Evolutionary conservation across 2,797 vertebrate genomes (phyloP), one percentile per base, ranked within the genome.

Genomic region (Rhabdomys pumilio): DNA sequence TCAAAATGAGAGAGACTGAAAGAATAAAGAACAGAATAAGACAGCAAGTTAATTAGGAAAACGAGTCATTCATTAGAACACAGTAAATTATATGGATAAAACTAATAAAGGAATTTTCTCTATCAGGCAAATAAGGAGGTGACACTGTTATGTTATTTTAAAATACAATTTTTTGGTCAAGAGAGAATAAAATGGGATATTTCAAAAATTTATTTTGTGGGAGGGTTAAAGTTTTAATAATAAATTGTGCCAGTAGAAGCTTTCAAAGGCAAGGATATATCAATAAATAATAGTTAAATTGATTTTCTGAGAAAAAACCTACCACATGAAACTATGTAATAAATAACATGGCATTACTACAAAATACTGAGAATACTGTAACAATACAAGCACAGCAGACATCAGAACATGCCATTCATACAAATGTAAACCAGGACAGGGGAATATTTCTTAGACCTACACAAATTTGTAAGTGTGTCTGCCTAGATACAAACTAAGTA

Each of bases 391-490:
- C 98, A 99, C 99, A 99, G 99, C 99, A 99, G 98, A 98, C 97
- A 98, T 98, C 98, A 99, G 99, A 99, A 98, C 98, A 99, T 98
- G 99, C 98, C 99, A 98, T 99, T 99, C 99, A 99, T 99, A 99
- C 99, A 98, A 98, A 99, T 99, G 99, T 99, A 99, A 99, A 99
- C 99, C 99, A 99, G 98, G 98, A 99, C 98, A 99, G 98, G 97
- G 92, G 92, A 89, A 98, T 98, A 50, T 26, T 97, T 95, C 97
- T 98, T 98, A 98, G 98, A 98, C 97, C 91, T 3, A 97, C 97
- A 98, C 97, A 98, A 97, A 98, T 97, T 98, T 97, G 59, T 97
- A 98, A 96, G 92, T 97, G 98, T 96, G 97, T 98, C 96, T 98
- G 97, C 97, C 98, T 98, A 98, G 97, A 98, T 98, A 98, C 83